These are phyloP conservation scores for Criorhina ranunculi DNA, from an alignment of 2,888 invertebrate species.

Conservation along the genomic window DNA sequence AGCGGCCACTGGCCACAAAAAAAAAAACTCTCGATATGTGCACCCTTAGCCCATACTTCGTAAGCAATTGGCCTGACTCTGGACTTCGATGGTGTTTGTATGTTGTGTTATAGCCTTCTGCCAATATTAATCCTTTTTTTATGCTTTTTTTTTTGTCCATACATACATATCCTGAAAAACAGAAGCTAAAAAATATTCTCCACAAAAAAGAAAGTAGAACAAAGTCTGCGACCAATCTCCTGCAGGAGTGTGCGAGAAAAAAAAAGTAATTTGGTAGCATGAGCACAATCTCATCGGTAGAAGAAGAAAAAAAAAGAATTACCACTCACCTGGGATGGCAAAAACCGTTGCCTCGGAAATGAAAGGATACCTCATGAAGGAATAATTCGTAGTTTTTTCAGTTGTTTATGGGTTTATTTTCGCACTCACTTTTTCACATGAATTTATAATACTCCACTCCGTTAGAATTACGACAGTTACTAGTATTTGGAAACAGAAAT, in stretches of 20 bases:
- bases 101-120: slow-evolving; percentile 64
- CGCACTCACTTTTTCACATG: too few relatives aligned
- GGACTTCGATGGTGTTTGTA: slow-evolving; percentile 67
- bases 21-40: slow-evolving; percentile 51
- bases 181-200: slow-evolving; percentile 63
- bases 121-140: slow-evolving; percentile 59
- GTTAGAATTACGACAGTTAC: too few relatives aligned
- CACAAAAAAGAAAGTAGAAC: slow-evolving; percentile 73
- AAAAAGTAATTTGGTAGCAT: slow-evolving; percentile 35
- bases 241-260: slow-evolving; percentile 41
- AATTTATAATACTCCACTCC: too few relatives aligned
- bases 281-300: slow-evolving; percentile 33
- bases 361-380: slow-evolving; percentile 4
- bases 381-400: slow-evolving; percentile 18
- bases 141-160: slow-evolving; percentile 15
- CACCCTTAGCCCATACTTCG: slow-evolving; percentile 62
- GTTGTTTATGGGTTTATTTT: too few relatives aligned
- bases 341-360: slow-evolving; percentile 4
- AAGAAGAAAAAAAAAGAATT: slow-evolving; percentile 27
- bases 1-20: slow-evolving; percentile 49
- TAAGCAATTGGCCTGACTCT: slow-evolving; percentile 68
- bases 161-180: slow-evolving; percentile 52
- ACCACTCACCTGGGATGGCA: slow-evolving; percentile 19
- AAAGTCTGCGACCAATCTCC: slow-evolving; percentile 71
- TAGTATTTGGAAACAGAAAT: too few relatives aligned